Percentiles rank a stretch among this genome's conserved stretches.
Conservation (phyloP, 2,797 vertebrate species). For the Siniperca obscura region DNA sequence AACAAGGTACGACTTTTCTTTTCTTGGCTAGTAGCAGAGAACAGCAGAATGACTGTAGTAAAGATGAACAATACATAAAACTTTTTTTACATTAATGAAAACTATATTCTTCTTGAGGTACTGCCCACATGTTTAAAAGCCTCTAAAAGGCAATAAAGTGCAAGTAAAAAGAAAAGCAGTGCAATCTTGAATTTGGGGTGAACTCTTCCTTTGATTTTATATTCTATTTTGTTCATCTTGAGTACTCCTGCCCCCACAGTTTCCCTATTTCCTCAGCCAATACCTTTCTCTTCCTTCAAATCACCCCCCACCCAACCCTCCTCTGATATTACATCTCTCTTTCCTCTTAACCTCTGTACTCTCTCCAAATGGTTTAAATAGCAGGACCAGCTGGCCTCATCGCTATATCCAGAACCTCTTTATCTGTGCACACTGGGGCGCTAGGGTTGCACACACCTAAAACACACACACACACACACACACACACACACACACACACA, state of each 20-base stretch:
- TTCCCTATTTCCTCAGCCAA: conserved; percentile 19
- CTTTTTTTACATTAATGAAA: too few species aligned
- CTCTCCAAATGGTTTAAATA: conserved; percentile 72
- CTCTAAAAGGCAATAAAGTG: too few species aligned
- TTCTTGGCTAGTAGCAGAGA: too few species aligned
- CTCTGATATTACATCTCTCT: conserved; percentile 60
- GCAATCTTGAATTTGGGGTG: not conserved
- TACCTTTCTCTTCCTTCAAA: conserved; percentile 16
- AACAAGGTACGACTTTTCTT: too few species aligned
- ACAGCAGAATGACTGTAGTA: too few species aligned
- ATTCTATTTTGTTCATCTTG: not conserved
- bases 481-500: conserved; percentile 32
- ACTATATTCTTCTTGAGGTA: too few species aligned
- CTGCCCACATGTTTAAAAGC: too few species aligned
- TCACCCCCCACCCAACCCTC: conserved; percentile 2
- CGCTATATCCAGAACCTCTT: conserved; percentile 67
- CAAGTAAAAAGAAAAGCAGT: too few species aligned
- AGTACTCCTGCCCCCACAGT: not conserved
- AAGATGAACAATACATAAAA: too few species aligned
- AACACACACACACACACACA: conserved; percentile 34
- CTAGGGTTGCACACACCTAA: conserved; percentile 47
- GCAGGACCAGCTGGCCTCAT: conserved; percentile 69
- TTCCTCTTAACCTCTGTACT: conserved; percentile 57
- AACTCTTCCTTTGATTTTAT: not conserved
- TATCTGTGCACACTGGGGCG: conserved; percentile 46